Evolutionary conservation across 2,888 invertebrate genomes (phyloP).

Genomic region (Tortricodes alternella): DNA sequence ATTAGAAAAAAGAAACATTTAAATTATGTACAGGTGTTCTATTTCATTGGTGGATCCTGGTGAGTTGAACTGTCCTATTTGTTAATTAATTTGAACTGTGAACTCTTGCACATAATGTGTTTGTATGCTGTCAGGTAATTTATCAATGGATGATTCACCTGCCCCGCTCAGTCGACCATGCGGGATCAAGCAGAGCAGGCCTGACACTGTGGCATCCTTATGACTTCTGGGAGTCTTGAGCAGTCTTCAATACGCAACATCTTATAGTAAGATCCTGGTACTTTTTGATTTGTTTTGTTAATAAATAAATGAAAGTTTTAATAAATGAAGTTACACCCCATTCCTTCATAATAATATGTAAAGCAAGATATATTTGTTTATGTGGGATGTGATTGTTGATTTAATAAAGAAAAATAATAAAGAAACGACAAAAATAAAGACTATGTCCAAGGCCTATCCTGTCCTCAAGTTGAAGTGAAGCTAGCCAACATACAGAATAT

Average conservation of each 20-base stretch:
- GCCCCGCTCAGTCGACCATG: constrained; percentile 2
- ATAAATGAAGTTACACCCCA: constrained; percentile 37
- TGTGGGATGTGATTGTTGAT: constrained; percentile 41
- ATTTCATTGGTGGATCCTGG: constrained; percentile 46
- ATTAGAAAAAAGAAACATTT: constrained; percentile 57
- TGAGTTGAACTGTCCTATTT: constrained; percentile 65
- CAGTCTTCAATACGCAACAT: constrained; percentile 50
- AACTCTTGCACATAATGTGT: constrained; percentile 41
- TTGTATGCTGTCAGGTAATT: constrained; percentile 65
- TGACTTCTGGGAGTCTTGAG: constrained; percentile 12
- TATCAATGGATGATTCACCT: constrained; percentile 22
- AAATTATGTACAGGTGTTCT: constrained; percentile 50
- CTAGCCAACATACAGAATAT: constrained; percentile 27
- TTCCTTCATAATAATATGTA: constrained; percentile 45
- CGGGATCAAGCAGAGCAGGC: constrained; percentile 7
- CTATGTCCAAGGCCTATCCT: constrained; percentile 44
- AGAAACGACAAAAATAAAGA: constrained; percentile 35
- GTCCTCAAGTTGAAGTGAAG: constrained; percentile 32
- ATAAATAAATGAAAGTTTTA: constrained; percentile 58
- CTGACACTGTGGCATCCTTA: neutral
- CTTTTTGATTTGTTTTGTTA: constrained; percentile 76
- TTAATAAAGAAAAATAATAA: constrained; percentile 33
- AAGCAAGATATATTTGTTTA: constrained; percentile 52
- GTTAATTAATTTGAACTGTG: constrained; percentile 45
- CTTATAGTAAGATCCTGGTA: constrained; percentile 80